phyloP scores from a whole-genome alignment of 2,888 invertebrate genomes.

The Diaprepes abbreviatus region DNA sequence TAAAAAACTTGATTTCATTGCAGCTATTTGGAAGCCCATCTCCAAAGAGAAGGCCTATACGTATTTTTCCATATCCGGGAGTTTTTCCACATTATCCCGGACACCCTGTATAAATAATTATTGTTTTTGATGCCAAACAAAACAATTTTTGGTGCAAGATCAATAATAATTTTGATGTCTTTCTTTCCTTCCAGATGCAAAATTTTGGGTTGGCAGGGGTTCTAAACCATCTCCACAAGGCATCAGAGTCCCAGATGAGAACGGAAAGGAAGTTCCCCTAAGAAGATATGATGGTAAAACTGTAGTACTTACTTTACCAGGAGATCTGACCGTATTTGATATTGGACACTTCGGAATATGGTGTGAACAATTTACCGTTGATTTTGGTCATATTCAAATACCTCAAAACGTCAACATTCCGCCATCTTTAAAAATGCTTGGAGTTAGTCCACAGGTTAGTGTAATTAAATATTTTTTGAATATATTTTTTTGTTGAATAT shows the following conservation, averaged over 20 bases:
- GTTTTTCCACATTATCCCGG: too few species aligned
- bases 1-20: too few species aligned
- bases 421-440: constrained; percentile 93
- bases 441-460: constrained; percentile 93
- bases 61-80: too few species aligned
- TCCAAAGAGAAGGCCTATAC: too few species aligned
- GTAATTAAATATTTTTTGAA: too few species aligned
- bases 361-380: constrained; percentile 94
- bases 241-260: constrained; percentile 90
- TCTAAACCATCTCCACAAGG: constrained; percentile 86
- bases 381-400: constrained; percentile 89
- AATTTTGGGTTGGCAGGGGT: constrained; percentile 93
- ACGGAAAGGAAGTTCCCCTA: constrained; percentile 85
- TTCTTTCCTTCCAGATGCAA: constrained; percentile 78
- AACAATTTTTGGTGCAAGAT: too few species aligned
- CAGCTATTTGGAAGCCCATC: too few species aligned
- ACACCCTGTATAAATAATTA: too few species aligned
- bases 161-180: too few species aligned
- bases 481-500: too few species aligned
- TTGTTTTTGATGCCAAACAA: too few species aligned
- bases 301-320: constrained; percentile 89
- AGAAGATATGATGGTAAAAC: constrained; percentile 88
- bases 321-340: constrained; percentile 91
- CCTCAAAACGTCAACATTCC: constrained; percentile 85
- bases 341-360: constrained; percentile 94